Percentiles rank a stretch among this genome's conserved stretches.
Evolutionary conservation across 1,140 invertebrate species (phyloP).

Genomic region (Steinernema khuongi): DNA sequence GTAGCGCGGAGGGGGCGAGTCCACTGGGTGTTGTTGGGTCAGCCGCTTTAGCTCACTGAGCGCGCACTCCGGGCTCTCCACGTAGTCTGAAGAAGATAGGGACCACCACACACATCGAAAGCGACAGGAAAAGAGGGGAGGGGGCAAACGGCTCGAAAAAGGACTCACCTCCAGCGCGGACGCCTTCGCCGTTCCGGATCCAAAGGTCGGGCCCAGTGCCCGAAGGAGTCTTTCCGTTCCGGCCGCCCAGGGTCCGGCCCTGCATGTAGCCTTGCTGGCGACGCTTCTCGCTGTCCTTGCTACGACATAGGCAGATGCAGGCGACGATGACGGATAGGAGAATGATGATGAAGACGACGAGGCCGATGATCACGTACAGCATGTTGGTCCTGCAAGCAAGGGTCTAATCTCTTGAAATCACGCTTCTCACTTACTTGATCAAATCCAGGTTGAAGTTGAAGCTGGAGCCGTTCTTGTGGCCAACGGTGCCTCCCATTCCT

Average conservation of each 20-base stretch:
- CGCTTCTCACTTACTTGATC: background rate
- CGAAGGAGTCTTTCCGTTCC: slow-evolving; percentile 16
- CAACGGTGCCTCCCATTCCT: background rate
- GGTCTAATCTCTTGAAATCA: too few relatives aligned
- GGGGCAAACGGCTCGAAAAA: background rate
- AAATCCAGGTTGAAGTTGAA: background rate
- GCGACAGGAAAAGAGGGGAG: background rate
- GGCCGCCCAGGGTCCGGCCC: slow-evolving; percentile 31
- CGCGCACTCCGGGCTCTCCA: background rate
- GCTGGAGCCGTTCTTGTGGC: background rate
- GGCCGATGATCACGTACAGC: slow-evolving; percentile 42
- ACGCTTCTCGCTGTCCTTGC: slow-evolving; percentile 22
- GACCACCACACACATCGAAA: slow-evolving; percentile 8
- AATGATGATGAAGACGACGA: slow-evolving; percentile 39
- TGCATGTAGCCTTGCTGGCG: slow-evolving; percentile 24
- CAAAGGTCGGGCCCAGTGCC: slow-evolving; percentile 7
- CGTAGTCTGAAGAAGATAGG: slow-evolving; percentile 3
- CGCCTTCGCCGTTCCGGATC: slow-evolving; percentile 8
- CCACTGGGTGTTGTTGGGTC: slow-evolving; percentile 26
- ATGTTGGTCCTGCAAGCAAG: slow-evolving; percentile 36
- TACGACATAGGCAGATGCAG: slow-evolving; percentile 34
- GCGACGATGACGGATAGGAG: slow-evolving; percentile 43
- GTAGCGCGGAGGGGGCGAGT: slow-evolving; percentile 48
- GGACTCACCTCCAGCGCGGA: background rate
- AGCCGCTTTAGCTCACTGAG: slow-evolving; percentile 12